Evolutionary conservation across 2,888 invertebrate species (phyloP), one percentile per base, ranked within the genome.

Genomic region (Sussaba pulchella): DNA sequence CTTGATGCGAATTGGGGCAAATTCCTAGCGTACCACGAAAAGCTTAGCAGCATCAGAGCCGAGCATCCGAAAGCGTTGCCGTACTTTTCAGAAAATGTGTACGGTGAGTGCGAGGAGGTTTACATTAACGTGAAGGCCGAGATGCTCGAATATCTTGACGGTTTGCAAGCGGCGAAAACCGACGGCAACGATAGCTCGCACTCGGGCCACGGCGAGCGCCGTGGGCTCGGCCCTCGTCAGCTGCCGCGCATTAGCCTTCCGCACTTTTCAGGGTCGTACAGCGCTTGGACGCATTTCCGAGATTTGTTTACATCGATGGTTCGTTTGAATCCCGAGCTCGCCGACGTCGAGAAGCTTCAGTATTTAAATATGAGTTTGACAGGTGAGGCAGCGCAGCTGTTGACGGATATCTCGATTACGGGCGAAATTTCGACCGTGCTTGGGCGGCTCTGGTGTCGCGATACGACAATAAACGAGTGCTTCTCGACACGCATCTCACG

Each of bases 381-480:
- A n/a, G 83, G 78, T 31, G 57, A 74, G 14, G 70, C 80, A 1
- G 67, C 71, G 3, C 57, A 64, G 2, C 36, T 82, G 1, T 61
- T 83, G 8, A 10, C 9, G 1, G 73, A 77, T 21, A 50, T 78
- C 0, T 36, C 66, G 0, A 17, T 69, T 4, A 72, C 75, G 3
- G 52, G 26, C 0, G 78, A 69, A 9, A 82, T n/a, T 72, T 74
- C 64, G 12, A 24, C 0, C 39, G 39, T 0, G 66, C 82, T 0
- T 82, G 80, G 80, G 4, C 73, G 9, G 59, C 39, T 2, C 39
- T 81, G 26, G 69, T 67, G 1, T 10, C 24, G 3, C 17, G 81
- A 8, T 83, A 79, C 31, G 69, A 78, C 14, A 79, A 83, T 57
- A 77, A 61, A 12, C 63, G 79, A 6, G 19, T 79, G 0, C 36